Base-by-base conservation (phyloP, 2,113 vertebrate species). In the Myiagra hebetior region DNA sequence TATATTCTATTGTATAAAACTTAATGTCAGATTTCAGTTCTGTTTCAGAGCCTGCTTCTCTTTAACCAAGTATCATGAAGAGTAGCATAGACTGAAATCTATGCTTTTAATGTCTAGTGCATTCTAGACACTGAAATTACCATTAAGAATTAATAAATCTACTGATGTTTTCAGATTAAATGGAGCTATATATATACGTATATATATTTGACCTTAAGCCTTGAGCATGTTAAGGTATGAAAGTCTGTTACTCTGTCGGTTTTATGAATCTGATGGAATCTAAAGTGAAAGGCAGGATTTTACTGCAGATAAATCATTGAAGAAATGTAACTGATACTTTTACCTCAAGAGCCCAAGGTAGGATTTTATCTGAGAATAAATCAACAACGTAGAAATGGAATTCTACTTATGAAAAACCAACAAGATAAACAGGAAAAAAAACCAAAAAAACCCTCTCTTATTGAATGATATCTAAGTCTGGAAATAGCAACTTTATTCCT, bases 261-360 rank as follows among this genome's bases (percentile, higher is more conserved):
- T 83, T 62, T 84, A n/a, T 46, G 22, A 52, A 68, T 72, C 49
- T 92, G 50, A 83, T 35, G 20, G n/a, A 78, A 73, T 85, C 57
- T 79, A 41, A 87, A 93, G n/a, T 41, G 82, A 92, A 95, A 83
- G n/a, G 41, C 6, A 80, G 23, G 78, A 84, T 86, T 93, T 90
- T 84, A 69, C 37, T 80, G 68, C 39, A 91, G 63, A 95, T 20
- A 92, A 93, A 77, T 86, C 21, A 81, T 8, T 63, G 64, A 86
- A 70, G 47, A 94, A 95, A 92, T 31, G 15, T 46, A 88, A 96
- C 72, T 31, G 57, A 55, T 78, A 44, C 8, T 83, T 94, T n/a
- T 55, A 73, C n/a, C 31, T 84, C 49, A 35, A 59, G 8, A 95
- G 52, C n/a, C 17, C 31, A 68, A 55, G 35, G 41, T 14, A 73